Evolutionary conservation across 1,140 invertebrate genomes (phyloP).

Genomic region (Lasioglossum baleicum): DNA sequence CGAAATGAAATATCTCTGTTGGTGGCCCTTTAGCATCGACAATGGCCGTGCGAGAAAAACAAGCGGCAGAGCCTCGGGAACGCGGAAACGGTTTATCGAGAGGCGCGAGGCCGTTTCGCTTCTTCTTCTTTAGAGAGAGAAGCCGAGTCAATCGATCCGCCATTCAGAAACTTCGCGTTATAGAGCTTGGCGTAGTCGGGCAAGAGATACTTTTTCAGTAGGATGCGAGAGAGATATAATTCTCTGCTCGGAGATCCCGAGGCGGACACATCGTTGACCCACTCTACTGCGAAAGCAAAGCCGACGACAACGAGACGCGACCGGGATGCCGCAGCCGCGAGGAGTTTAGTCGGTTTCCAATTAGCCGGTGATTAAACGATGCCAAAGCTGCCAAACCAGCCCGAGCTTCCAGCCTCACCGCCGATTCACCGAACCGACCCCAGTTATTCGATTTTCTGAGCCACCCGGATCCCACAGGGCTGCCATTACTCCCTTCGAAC

Average conservation of each 20-base stretch:
- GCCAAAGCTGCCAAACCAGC: background rate
- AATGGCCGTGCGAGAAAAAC: slow-evolving; percentile 8
- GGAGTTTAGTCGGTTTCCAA: slow-evolving; percentile 9
- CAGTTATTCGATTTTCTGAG: background rate
- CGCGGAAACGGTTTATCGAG: background rate
- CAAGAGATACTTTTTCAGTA: too few relatives aligned
- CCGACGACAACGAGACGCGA: background rate
- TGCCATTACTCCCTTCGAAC: too few relatives aligned
- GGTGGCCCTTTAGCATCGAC: slow-evolving; percentile 3
- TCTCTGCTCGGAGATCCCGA: background rate
- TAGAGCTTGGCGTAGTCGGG: too few relatives aligned
- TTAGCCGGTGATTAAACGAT: slow-evolving; percentile 13
- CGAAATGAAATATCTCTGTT: slow-evolving; percentile 36
- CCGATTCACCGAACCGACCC: background rate
- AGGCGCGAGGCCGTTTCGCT: background rate
- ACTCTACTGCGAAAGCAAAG: background rate
- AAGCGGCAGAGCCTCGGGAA: background rate
- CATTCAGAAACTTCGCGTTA: too few relatives aligned
- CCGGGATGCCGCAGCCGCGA: background rate
- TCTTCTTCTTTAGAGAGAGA: too few relatives aligned
- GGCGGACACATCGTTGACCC: background rate
- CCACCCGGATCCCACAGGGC: background rate
- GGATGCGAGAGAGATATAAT: too few relatives aligned
- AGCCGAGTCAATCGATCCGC: too few relatives aligned
- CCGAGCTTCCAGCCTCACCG: background rate